phyloP scores from a whole-genome alignment of 2,888 invertebrate species.

The Drosophila paucipuncta region DNA sequence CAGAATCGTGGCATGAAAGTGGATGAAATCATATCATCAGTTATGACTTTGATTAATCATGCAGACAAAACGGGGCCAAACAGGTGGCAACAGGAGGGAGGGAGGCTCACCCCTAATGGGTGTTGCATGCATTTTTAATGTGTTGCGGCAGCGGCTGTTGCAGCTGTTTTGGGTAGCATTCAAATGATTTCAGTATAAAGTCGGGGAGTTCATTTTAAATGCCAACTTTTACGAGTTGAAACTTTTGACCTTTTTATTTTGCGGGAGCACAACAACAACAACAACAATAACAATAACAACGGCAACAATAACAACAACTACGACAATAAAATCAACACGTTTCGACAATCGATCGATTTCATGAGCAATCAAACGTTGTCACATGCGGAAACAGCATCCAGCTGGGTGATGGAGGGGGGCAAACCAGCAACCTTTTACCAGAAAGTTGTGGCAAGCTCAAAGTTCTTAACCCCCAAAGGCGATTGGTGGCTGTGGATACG shows the following conservation, averaged over 20 bases:
- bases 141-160: slow-evolving; percentile 41
- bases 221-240: slow-evolving; percentile 72
- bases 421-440: slow-evolving; percentile 40
- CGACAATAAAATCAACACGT: slow-evolving; percentile 77
- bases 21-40: slow-evolving; percentile 54
- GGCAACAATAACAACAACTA: slow-evolving; percentile 9
- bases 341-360: slow-evolving; percentile 79
- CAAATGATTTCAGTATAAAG: slow-evolving; percentile 65
- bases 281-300: slow-evolving; percentile 1
- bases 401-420: neutral
- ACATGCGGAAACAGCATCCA: slow-evolving; percentile 62
- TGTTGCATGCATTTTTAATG: slow-evolving; percentile 56
- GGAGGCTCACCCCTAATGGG: neutral
- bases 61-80: slow-evolving; percentile 29
- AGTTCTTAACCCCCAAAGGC: slow-evolving; percentile 65
- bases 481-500: slow-evolving; percentile 16
- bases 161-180: slow-evolving; percentile 42
- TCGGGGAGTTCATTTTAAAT: slow-evolving; percentile 65
- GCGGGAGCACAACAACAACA: slow-evolving; percentile 11
- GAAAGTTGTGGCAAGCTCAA: slow-evolving; percentile 77
- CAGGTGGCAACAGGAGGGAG: slow-evolving; percentile 9
- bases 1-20: slow-evolving; percentile 51
- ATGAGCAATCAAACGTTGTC: slow-evolving; percentile 78
- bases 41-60: slow-evolving; percentile 57
- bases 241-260: slow-evolving; percentile 71